Evolutionary conservation across 2,113 vertebrate genomes (phyloP).

Genomic region (Podiceps cristatus): DNA sequence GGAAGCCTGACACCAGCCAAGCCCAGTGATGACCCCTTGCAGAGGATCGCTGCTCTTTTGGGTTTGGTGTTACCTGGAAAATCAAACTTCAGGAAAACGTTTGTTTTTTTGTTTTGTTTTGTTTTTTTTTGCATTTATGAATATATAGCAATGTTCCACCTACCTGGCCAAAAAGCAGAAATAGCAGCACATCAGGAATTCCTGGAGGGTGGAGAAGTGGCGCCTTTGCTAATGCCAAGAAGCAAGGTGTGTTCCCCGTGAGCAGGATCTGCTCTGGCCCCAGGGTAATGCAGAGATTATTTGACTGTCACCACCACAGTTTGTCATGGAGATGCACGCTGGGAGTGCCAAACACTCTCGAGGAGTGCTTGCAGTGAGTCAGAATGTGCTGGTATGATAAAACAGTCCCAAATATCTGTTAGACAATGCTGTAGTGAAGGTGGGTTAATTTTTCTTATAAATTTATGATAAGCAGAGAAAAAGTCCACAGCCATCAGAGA

Average conservation of each 20-base stretch:
- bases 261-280: not conserved
- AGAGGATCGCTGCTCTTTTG: fast-evolving
- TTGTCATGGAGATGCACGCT: not conserved
- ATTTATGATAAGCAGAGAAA: not conserved
- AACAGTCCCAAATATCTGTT: not conserved
- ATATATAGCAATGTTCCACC: fast-evolving
- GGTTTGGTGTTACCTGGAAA: not conserved
- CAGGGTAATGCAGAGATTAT: not conserved
- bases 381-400: not conserved
- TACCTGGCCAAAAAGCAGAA: not conserved
- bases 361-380: not conserved
- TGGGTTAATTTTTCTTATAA: not conserved
- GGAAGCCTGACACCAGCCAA: not conserved
- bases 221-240: fast-evolving
- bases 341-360: not conserved
- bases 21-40: not conserved
- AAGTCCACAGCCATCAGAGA: not conserved
- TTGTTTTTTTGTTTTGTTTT: no score
- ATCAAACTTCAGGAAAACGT: not conserved
- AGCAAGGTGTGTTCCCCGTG: fast-evolving
- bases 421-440: not conserved
- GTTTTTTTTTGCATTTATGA: not conserved
- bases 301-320: not conserved
- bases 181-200: fast-evolving
- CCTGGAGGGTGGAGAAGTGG: not conserved